Conservation (phyloP, 2,113 vertebrate species). For the Microtus ochrogaster region DNA sequence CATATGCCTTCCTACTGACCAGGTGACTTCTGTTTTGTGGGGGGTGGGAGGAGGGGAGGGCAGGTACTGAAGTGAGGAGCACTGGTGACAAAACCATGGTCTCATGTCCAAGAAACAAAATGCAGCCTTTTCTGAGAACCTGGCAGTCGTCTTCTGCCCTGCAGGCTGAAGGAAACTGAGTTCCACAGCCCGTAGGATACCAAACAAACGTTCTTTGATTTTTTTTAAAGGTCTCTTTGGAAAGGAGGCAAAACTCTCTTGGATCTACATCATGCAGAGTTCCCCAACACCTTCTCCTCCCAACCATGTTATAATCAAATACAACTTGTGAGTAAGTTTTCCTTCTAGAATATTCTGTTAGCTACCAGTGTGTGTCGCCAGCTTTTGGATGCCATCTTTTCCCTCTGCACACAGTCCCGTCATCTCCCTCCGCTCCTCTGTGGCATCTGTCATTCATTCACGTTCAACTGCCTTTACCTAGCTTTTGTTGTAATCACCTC, state of each 20-base stretch:
- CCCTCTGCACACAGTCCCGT: accelerated
- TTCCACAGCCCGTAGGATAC: accelerated
- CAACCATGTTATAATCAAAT: no score
- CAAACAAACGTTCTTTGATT: not conserved
- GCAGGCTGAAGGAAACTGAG: not conserved
- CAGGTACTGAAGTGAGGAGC: no score
- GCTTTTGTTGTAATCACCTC: no score
- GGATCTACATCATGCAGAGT: not conserved
- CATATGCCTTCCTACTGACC: not conserved
- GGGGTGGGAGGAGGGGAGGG: no score
- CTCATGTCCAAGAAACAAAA: not conserved
- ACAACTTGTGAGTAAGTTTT: not conserved
- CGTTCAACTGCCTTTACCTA: not conserved
- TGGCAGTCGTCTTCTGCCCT: accelerated
- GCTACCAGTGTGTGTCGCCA: no score
- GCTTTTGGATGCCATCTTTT: not conserved
- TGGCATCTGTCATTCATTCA: no score
- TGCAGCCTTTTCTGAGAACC: no score
- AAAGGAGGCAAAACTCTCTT: not conserved
- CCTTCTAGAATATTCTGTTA: not conserved
- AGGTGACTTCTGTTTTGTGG: no score
- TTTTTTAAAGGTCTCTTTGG: not conserved
- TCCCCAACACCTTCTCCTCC: no score
- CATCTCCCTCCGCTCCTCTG: not conserved
- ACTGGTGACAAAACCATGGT: accelerated